Base-by-base conservation (phyloP, 1,140 invertebrate genomes). In the Centruroides vittatus region DNA sequence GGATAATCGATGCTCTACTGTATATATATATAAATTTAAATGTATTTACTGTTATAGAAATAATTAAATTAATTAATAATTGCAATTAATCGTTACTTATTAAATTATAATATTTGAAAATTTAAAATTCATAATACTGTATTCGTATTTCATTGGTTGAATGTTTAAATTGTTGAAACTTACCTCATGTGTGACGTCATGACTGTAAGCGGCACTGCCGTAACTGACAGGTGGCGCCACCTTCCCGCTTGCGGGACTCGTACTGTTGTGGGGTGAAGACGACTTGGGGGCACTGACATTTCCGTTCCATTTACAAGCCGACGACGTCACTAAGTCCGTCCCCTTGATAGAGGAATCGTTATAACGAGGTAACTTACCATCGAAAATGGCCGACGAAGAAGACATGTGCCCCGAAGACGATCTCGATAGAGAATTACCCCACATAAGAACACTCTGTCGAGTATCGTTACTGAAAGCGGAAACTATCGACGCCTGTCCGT, bases 391-490 rank as follows among this genome's bases (percentile, higher is more conserved):
- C 12, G 58, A 55, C 12, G 59, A 41, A n/a, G 10, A 51, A 13
- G 55, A 57, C 34, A 41, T 49, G 11, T 46, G 23, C 2, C 47
- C 36, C 9, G 57, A 57, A 5, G 41, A 41, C 41, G 41, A 41
- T 41, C 41, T 41, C 41, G 41, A 41, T 41, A 41, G 41, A 34
- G 69, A 61, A 7, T 67, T 68, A 47, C 70, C 69, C 71, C 71
- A 73, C 71, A 73, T 72, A 23, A 73, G 68, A 2, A 73, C 71
- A 23, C 70, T 73, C 57, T 73, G 71, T 13, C 72, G 64, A 35
- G 67, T 67, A 34, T 64, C 63, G 50, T 69, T 66, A 36, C 46
- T 57, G 5, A 51, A 52, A 2, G 61, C 36, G 36, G 56, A 58
- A 34, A 52, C n/a, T 46, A 47, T 34, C 59, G 35, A 41, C 55